Evolutionary conservation across 2,113 vertebrate genomes (phyloP).

Genomic region (Gorsachius goisagi): DNA sequence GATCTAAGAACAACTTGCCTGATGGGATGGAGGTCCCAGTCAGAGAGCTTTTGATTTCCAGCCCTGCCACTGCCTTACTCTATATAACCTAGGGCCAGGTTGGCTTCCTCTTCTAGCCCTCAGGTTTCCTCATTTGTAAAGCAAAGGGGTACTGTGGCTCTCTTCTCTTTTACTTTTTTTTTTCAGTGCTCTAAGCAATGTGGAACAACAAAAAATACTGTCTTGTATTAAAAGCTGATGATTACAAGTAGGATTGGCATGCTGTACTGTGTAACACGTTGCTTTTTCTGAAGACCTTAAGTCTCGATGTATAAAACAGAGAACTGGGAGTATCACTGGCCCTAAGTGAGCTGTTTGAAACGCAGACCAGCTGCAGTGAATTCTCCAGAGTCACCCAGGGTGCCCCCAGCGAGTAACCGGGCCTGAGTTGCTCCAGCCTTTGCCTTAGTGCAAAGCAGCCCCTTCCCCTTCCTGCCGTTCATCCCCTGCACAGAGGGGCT

Average conservation of each 20-base stretch:
- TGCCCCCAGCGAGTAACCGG: conserved; percentile 8
- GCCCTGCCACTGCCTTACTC: background rate
- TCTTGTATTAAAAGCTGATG: background rate
- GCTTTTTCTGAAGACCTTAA: background rate
- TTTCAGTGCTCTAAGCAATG: background rate
- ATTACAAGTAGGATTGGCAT: background rate
- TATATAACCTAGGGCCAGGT: background rate
- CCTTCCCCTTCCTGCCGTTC: background rate
- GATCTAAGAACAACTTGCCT: background rate
- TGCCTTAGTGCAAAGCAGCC: background rate
- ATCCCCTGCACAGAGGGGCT: background rate
- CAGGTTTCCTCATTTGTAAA: background rate
- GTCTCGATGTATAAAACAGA: background rate
- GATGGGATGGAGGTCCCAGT: background rate
- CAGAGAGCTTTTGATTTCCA: background rate
- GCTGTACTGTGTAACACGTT: background rate
- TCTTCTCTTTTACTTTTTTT: background rate
- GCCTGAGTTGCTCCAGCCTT: background rate
- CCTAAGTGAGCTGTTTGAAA: conserved; percentile 1
- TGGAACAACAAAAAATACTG: background rate
- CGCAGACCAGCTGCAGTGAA: background rate
- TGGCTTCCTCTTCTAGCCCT: background rate
- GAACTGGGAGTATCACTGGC: background rate
- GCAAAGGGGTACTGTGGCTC: background rate
- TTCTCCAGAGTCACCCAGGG: background rate